Percentiles rank a stretch among this genome's conserved stretches.
Evolutionary conservation across 2,797 vertebrate genomes (phyloP).

Genomic region (Lagorchestes hirsutus): DNA sequence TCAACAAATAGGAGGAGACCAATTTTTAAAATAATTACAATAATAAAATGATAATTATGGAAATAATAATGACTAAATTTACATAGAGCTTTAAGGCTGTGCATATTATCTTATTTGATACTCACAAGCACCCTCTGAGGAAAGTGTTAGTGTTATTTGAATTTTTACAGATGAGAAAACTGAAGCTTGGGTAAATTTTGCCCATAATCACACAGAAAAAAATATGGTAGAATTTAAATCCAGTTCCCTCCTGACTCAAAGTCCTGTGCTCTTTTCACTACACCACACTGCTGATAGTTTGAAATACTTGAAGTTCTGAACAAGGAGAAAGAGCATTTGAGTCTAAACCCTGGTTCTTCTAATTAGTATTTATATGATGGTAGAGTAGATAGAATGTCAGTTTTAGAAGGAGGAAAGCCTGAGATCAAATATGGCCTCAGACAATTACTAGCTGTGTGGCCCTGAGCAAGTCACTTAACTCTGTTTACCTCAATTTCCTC

Average conservation of each 20-base stretch:
- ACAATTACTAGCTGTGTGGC: not conserved
- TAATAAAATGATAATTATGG: not conserved
- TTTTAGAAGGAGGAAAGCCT: not conserved
- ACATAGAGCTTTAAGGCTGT: not conserved
- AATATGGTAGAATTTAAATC: not conserved
- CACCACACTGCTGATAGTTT: not conserved
- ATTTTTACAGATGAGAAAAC: not conserved
- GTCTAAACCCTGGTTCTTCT: not conserved
- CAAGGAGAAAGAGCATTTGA: not conserved
- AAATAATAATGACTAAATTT: not conserved
- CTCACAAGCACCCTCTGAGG: not conserved
- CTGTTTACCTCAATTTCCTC: not conserved
- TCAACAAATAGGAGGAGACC: not conserved
- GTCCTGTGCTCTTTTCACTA: not conserved
- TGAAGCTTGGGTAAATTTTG: not conserved
- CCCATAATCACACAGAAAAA: not conserved
- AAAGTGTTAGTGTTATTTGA: not conserved
- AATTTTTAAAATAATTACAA: not conserved
- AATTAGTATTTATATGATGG: not conserved
- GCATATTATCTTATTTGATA: not conserved
- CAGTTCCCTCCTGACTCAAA: not conserved
- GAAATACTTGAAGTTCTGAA: not conserved
- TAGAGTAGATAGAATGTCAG: not conserved
- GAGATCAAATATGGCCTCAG: not conserved
- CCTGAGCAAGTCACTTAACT: not conserved